phyloP scores from a whole-genome alignment of 2,797 vertebrate genomes.

The Erethizon dorsatum region DNA sequence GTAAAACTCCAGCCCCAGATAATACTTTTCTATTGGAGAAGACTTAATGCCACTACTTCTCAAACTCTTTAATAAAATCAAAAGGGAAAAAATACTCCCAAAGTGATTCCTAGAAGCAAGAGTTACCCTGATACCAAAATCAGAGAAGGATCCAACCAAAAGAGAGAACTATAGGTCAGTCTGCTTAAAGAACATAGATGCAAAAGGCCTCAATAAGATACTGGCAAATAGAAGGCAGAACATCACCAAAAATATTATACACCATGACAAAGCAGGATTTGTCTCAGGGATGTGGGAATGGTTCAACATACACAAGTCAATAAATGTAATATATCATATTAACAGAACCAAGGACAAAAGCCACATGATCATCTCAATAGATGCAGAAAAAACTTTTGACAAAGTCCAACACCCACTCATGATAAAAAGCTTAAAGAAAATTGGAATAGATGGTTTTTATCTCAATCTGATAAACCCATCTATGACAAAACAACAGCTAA shows the following conservation, averaged over 20 bases:
- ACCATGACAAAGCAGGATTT: not conserved
- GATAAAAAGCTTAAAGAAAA: not conserved
- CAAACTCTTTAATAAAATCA: not conserved
- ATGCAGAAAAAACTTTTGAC: not conserved
- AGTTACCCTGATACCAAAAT: too few species aligned
- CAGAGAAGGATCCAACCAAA: too few species aligned
- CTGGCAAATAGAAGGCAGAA: not conserved
- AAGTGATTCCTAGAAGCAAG: too few species aligned
- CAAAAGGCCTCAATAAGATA: not conserved
- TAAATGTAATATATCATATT: too few species aligned
- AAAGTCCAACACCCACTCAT: not conserved
- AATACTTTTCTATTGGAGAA: not conserved
- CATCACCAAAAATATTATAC: not conserved
- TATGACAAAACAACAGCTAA: not conserved
- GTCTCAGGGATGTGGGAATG: not conserved
- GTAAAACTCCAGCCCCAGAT: not conserved
- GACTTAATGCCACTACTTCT: not conserved
- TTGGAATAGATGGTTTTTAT: not conserved
- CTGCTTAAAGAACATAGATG: not conserved
- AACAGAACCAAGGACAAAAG: too few species aligned
- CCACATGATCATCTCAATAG: not conserved
- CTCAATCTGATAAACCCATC: not conserved
- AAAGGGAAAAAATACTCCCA: not conserved
- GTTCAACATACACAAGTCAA: too few species aligned
- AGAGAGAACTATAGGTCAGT: too few species aligned